Base-by-base conservation (phyloP, 2,113 vertebrate genomes). In the Sardina pilchardus region DNA sequence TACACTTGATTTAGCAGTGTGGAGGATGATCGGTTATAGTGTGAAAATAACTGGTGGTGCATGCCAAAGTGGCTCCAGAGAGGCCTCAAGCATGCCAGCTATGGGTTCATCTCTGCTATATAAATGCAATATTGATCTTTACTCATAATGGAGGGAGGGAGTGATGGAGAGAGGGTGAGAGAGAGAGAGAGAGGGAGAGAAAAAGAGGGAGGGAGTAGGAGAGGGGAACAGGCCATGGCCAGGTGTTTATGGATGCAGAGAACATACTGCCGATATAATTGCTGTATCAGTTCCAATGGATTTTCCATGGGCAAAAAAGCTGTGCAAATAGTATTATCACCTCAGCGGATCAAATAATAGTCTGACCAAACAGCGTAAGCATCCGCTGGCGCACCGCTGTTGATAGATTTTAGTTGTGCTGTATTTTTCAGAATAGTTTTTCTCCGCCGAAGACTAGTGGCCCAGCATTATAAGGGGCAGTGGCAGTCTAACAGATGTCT, bases 371-470 rank as follows among this genome's bases (percentile, higher is more conserved):
- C 39, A 88, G 75, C 30, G n/a, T 88, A 14, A 78, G 3, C 14
- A 78, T 67, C 34, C 50, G 5, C 12, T 5, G 26, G 81, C 75
- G 80, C 30, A 80, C 45, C 24, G 59, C 81, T 24, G 84, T 88
- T 89, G 87, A 92, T 90, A 84, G 75, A 83, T 87, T 92, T 84
- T 89, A 91, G 26, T 90, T 88, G 81, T 88, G 71, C 71, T 78
- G 12, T 78, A 39, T 78, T 16, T 36, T 3, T 16, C 34, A 59
- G 19, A 78, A 78, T 36, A 78, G 26, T 36, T 78, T 78, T 36
- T 30, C 34, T 6, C 71, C 30, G 16, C n/a, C 26, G 63, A 30
- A n/a, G 59, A 26, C 59, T 24, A 8, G 21, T 5, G 16, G 34
- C 12, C 5, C 26, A 34, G 26, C 30, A 36, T 36, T 78, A 21